These are phyloP conservation scores for Autographa gamma DNA, from an alignment of 2,888 invertebrate genomes.

Conservation along the genomic window DNA sequence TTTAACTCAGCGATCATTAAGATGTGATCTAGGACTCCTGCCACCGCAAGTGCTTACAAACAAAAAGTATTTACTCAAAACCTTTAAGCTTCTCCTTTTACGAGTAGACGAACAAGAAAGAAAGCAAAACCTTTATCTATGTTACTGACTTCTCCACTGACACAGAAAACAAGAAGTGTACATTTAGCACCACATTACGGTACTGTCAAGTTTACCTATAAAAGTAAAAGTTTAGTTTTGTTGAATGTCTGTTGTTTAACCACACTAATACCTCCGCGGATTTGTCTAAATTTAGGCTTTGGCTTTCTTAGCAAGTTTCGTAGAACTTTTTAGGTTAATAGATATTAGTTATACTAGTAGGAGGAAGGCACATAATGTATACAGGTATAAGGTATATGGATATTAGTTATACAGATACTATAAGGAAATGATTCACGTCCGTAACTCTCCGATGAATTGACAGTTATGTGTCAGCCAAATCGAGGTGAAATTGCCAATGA, in stretches of 20 bases:
- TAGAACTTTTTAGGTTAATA: not conserved
- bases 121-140: not conserved
- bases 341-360: no score
- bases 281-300: not conserved
- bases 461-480: not conserved
- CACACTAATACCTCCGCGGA: not conserved
- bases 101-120: not conserved
- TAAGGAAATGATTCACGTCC: no score
- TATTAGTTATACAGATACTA: no score
- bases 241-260: not conserved
- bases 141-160: not conserved
- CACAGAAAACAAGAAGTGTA: not conserved
- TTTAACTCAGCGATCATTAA: not conserved
- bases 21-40: not conserved
- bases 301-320: not conserved
- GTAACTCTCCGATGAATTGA: not conserved
- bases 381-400: no score
- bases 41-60: not conserved
- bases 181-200: constrained; percentile 3
- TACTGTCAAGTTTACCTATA: constrained; percentile 1
- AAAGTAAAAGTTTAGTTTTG: constrained; percentile 1
- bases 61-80: not conserved
- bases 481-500: constrained; percentile 4
- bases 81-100: not conserved
- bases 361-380: no score